Evolutionary conservation across 2,113 vertebrate species (phyloP), one percentile per base, ranked within the genome.

Genomic region (Sorex fumeus): DNA sequence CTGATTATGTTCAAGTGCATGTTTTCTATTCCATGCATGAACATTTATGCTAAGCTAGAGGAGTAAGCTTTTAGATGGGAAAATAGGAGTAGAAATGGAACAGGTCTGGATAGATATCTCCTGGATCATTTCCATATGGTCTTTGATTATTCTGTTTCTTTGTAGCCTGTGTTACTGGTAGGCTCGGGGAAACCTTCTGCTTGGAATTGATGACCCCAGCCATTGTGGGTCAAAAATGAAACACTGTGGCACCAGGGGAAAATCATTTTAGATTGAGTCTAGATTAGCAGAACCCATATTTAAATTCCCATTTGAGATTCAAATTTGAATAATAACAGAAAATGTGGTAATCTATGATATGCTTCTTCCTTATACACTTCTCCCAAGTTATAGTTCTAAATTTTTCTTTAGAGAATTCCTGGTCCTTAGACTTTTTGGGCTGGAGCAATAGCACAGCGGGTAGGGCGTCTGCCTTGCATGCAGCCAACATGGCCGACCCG

Each of bases 11-110:
- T 80, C 16, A 83, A 80, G 57, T 6, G 2, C 25, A 30, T n/a
- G 30, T 28, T 89, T 93, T 89, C 53, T 82, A 71, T 86, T 93
- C 27, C 50, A 47, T 15, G 12, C 45, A n/a, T 11, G 50, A 64
- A 6, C 28, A 25, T 79, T 83, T 45, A 25, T 57, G 16, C 23
- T 60, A 6, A 82, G 78, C 27, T 8, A 89, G 25, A n/a, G 40
- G 47, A 91, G 21, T 60, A 60, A 72, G 43, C 30, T 78, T 13
- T 40, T 45, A 57, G 45, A 40, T 60, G 15, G 21, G 21, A 87
- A 81, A 78, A 82, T 30, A 77, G 8, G 3, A 72, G 40, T 13
- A 6, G 18, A 21, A 78, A 47, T 36, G n/a, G 57, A 66, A 13
- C 8, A 36, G 3, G 1, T 76, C 50, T 70, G 5, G 10, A 78